phyloP scores from a whole-genome alignment of 1,140 invertebrate species.

The Drosophila quadrilineata region DNA sequence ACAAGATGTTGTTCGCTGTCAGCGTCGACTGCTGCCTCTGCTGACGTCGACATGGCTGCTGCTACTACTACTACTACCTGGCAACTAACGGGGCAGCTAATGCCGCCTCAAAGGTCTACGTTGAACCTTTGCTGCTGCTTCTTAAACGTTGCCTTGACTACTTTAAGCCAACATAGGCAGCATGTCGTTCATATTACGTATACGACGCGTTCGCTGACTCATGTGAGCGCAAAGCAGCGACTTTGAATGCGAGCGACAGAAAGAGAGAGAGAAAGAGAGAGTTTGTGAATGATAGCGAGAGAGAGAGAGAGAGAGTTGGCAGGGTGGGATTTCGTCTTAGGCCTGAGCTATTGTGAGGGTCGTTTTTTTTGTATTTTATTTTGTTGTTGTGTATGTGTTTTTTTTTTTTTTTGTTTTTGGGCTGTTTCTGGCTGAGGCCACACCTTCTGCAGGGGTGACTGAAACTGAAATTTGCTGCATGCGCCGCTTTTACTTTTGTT shows the following conservation, averaged over 20 bases:
- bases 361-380: conserved; percentile 55
- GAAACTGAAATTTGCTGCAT: conserved; percentile 52
- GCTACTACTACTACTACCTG: conserved; percentile 35
- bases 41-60: conserved; percentile 15
- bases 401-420: conserved; percentile 23
- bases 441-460: conserved; percentile 80
- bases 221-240: conserved; percentile 32
- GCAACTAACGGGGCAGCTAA: conserved; percentile 71
- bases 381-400: neutral
- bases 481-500: conserved; percentile 76
- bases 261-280: too few species aligned
- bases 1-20: conserved; percentile 12
- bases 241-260: too few species aligned
- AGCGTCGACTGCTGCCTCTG: conserved; percentile 5
- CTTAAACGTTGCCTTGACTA: conserved; percentile 63
- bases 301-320: too few species aligned
- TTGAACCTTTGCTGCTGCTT: conserved; percentile 19
- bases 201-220: conserved; percentile 49
- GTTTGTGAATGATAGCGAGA: too few species aligned
- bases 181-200: conserved; percentile 62
- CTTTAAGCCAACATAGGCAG: conserved; percentile 60
- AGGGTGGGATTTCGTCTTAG: conserved; percentile 15
- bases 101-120: conserved; percentile 33
- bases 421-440: conserved; percentile 50
- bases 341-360: conserved; percentile 47